These are phyloP conservation scores for Fregetta grallaria DNA, from an alignment of 2,113 vertebrate genomes.

Conservation along the genomic window DNA sequence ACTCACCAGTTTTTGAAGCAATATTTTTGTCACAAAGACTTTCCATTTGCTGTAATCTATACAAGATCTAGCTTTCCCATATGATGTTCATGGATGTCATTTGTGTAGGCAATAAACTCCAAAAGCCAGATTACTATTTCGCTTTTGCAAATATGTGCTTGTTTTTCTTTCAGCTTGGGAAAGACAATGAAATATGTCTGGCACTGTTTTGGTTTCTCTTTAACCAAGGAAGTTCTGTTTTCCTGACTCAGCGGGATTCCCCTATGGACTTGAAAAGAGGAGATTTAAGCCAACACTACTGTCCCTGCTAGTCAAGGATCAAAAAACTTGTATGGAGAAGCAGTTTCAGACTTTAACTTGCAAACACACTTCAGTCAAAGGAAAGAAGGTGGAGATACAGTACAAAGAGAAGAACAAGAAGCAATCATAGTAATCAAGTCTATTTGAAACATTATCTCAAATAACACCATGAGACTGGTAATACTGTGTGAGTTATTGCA, in stretches of 20 bases:
- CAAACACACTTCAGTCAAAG: not conserved
- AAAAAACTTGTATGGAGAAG: not conserved
- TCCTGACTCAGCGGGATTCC: not conserved
- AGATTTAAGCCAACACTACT: not conserved
- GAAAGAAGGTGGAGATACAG: not conserved
- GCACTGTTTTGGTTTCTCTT: not conserved
- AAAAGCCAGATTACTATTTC: not conserved
- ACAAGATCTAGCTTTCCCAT: not conserved
- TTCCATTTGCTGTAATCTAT: constrained; percentile 3
- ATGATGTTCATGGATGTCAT: not conserved
- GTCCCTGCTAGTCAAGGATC: not conserved
- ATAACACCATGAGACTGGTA: not conserved
- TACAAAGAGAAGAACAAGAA: not conserved
- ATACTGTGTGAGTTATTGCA: not conserved
- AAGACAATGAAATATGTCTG: not conserved
- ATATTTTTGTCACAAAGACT: constrained; percentile 20
- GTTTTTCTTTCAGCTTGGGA: not conserved
- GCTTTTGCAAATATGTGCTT: not conserved
- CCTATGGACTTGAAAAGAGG: not conserved
- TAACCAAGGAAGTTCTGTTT: not conserved
- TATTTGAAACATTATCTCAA: not conserved
- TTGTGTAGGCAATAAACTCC: not conserved
- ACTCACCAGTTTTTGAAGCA: constrained; percentile 46
- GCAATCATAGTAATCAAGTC: not conserved
- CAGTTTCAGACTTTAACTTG: not conserved